Percentiles rank a stretch among this genome's conserved stretches.
phyloP scores from a whole-genome alignment of 2,888 invertebrate species.

The Coleophora deauratella region DNA sequence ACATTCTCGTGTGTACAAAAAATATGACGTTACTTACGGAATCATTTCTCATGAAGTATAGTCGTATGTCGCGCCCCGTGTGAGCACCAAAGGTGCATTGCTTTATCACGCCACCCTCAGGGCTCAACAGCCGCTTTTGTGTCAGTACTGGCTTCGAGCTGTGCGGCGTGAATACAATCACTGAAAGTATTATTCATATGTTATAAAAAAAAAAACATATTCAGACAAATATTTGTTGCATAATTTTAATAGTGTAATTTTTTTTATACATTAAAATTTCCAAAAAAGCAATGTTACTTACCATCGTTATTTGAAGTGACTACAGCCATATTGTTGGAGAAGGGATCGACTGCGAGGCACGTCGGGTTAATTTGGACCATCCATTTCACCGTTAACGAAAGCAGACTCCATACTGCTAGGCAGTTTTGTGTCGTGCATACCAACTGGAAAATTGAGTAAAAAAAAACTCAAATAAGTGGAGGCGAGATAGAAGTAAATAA shows the following conservation, averaged over 20 bases:
- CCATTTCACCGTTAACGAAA: constrained; percentile 82
- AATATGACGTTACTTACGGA: constrained; percentile 39
- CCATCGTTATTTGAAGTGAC: constrained; percentile 77
- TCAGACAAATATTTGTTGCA: too few relatives aligned
- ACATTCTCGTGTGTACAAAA: too few relatives aligned
- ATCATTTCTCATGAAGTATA: constrained; percentile 61
- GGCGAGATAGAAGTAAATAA: too few relatives aligned
- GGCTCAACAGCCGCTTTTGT: constrained; percentile 39
- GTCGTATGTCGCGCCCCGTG: constrained; percentile 32
- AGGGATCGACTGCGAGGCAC: constrained; percentile 70
- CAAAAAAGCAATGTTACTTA: too few relatives aligned
- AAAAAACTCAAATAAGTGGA: background rate
- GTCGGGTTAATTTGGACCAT: constrained; percentile 62
- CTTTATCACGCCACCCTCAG: constrained; percentile 47
- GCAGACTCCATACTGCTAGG: constrained; percentile 81
- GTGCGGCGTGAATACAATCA: constrained; percentile 60
- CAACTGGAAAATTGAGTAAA: constrained; percentile 35
- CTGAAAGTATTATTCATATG: constrained; percentile 44
- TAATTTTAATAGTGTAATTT: too few relatives aligned
- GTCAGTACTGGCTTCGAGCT: constrained; percentile 45
- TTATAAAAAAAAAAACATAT: too few relatives aligned
- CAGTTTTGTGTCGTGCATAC: constrained; percentile 71
- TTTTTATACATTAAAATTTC: too few relatives aligned
- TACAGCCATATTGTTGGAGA: constrained; percentile 79
- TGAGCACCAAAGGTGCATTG: constrained; percentile 51